phyloP scores from a whole-genome alignment of 2,113 vertebrate genomes.

The Equus przewalskii region DNA sequence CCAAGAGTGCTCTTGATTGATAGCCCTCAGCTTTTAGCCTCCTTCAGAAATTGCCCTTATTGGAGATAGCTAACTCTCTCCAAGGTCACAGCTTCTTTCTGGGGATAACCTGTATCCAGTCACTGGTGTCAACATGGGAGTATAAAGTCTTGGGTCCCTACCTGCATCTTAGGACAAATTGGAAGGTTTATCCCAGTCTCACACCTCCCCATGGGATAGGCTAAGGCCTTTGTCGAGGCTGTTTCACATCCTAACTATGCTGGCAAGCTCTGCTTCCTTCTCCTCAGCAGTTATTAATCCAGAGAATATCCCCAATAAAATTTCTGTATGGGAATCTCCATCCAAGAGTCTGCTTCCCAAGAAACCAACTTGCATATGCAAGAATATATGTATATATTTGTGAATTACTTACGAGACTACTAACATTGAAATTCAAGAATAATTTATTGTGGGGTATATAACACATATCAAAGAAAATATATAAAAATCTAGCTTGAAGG shows the following conservation, averaged over 20 bases:
- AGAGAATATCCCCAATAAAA: neutral
- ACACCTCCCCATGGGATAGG: neutral
- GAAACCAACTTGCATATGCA: neutral
- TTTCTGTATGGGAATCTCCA: neutral
- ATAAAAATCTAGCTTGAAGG: neutral
- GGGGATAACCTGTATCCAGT: neutral
- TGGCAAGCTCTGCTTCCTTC: neutral
- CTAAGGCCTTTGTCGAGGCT: neutral
- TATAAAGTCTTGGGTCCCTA: neutral
- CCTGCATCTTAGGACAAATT: neutral
- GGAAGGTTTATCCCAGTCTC: neutral
- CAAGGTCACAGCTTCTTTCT: neutral
- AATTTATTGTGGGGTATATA: neutral
- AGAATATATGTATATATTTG: neutral
- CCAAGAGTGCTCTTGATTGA: neutral
- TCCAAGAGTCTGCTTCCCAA: neutral
- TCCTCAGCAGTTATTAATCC: neutral
- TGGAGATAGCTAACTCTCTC: neutral
- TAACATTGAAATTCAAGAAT: neutral
- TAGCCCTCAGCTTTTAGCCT: neutral
- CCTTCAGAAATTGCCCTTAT: neutral
- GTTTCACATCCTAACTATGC: neutral
- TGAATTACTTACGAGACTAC: neutral
- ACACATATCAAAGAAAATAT: neutral
- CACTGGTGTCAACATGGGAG: neutral